Conservation (phyloP, 2,797 vertebrate genomes). For the Lemur catta region DNA sequence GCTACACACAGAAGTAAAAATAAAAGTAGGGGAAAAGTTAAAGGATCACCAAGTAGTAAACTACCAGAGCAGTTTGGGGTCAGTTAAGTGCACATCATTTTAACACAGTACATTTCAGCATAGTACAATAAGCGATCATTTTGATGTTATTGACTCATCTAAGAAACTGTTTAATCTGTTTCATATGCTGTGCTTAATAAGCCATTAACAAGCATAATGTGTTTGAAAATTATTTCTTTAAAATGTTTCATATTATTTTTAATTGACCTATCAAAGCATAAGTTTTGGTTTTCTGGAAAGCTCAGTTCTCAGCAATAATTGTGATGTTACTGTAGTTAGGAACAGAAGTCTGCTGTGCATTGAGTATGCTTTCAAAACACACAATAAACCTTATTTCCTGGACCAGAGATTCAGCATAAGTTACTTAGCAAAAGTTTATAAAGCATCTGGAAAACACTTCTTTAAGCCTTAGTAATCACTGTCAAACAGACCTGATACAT, state of each 20-base stretch:
- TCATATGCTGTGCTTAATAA: neutral
- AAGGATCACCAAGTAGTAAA: neutral
- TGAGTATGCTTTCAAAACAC: neutral
- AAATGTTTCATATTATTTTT: conserved; percentile 31
- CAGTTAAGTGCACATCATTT: neutral
- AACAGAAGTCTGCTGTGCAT: neutral
- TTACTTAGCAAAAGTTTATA: neutral
- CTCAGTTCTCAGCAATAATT: neutral
- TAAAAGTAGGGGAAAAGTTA: neutral
- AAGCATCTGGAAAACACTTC: neutral
- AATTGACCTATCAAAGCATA: neutral
- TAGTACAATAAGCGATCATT: neutral
- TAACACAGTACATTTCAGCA: neutral
- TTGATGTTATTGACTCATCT: neutral
- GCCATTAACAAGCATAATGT: neutral
- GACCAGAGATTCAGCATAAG: neutral
- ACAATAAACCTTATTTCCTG: neutral
- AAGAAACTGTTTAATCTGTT: neutral
- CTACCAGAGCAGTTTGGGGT: neutral
- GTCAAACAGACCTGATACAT: neutral
- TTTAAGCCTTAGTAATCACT: neutral
- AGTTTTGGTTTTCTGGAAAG: neutral
- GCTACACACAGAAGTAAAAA: neutral
- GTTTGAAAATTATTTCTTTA: neutral
- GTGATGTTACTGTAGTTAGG: neutral